Conservation (phyloP, 2,888 invertebrate genomes). For the Parnassius smintheus region DNA sequence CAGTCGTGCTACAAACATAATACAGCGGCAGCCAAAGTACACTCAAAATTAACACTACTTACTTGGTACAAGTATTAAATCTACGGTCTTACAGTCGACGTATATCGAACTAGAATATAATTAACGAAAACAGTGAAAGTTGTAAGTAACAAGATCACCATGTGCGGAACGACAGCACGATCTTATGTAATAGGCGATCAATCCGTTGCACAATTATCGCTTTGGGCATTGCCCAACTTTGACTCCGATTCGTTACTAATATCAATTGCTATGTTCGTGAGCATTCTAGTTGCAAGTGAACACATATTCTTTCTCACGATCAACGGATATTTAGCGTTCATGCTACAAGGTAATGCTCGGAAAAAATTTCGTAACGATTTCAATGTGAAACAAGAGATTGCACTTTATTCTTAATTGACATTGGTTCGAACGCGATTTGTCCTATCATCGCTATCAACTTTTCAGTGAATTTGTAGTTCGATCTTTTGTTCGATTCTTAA, state of each 20-base stretch:
- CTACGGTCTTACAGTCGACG: no score
- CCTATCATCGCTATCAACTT: no score
- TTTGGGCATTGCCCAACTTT: constrained; percentile 29
- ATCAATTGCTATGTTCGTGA: not conserved
- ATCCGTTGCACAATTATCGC: constrained; percentile 39
- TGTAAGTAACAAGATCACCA: constrained; percentile 35
- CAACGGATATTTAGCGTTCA: constrained; percentile 3
- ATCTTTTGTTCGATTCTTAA: no score
- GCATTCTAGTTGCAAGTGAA: constrained; percentile 1
- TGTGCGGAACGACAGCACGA: constrained; percentile 30
- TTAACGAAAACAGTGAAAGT: constrained; percentile 33
- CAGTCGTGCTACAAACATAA: no score
- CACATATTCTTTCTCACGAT: constrained; percentile 16
- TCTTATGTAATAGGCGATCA: constrained; percentile 36
- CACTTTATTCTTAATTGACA: no score
- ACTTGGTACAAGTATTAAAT: no score
- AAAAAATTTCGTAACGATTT: constrained; percentile 4
- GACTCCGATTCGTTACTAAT: not conserved
- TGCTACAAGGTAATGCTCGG: not conserved
- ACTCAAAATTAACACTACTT: no score
- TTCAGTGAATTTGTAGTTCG: no score
- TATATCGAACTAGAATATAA: not conserved
- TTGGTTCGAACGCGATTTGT: no score
- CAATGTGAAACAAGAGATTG: not conserved
- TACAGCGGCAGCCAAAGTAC: no score